These are phyloP conservation scores for Chrysomallon squamiferum DNA, from an alignment of 1,140 invertebrate species.

Conservation along the genomic window DNA sequence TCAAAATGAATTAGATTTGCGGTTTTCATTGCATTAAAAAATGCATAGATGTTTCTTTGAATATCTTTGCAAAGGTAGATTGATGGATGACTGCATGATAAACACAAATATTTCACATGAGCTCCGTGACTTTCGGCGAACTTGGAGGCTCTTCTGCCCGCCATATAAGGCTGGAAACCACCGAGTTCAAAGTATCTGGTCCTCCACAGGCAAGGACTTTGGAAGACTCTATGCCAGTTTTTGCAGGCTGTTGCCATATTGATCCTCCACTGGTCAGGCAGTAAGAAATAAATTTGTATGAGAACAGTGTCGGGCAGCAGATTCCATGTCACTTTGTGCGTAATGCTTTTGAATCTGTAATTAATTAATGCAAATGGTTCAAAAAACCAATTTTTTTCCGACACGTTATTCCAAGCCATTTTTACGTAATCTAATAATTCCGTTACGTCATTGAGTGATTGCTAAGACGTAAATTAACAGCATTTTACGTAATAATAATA, in stretches of 20 bases:
- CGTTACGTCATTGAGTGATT: too few species aligned
- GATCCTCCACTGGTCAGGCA: slow-evolving; percentile 12
- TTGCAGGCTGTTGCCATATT: slow-evolving; percentile 21
- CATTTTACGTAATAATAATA: too few species aligned
- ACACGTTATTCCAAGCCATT: too few species aligned
- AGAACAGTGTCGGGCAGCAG: slow-evolving; percentile 20
- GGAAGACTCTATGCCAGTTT: slow-evolving; percentile 16
- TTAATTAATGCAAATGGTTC: too few species aligned
- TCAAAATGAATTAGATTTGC: slow-evolving; percentile 18
- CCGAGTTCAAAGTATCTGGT: slow-evolving; percentile 18
- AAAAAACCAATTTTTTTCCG: too few species aligned
- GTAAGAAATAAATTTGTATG: slow-evolving; percentile 17
- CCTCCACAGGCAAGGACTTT: slow-evolving; percentile 21
- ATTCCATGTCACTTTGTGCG: slow-evolving; percentile 14
- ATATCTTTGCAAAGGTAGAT: slow-evolving; percentile 19
- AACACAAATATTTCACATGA: slow-evolving; percentile 13
- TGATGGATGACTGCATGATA: slow-evolving; percentile 22
- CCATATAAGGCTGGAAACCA: slow-evolving; percentile 13
- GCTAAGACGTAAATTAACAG: too few species aligned
- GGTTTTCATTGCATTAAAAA: slow-evolving; percentile 16
- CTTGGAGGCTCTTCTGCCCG: slow-evolving; percentile 13
- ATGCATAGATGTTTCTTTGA: slow-evolving; percentile 21
- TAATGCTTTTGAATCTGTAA: too few species aligned
- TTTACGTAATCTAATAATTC: too few species aligned
- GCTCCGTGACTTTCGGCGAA: slow-evolving; percentile 16